phyloP scores from a whole-genome alignment of 1,140 invertebrate species.

The Solenopsis fugax region DNA sequence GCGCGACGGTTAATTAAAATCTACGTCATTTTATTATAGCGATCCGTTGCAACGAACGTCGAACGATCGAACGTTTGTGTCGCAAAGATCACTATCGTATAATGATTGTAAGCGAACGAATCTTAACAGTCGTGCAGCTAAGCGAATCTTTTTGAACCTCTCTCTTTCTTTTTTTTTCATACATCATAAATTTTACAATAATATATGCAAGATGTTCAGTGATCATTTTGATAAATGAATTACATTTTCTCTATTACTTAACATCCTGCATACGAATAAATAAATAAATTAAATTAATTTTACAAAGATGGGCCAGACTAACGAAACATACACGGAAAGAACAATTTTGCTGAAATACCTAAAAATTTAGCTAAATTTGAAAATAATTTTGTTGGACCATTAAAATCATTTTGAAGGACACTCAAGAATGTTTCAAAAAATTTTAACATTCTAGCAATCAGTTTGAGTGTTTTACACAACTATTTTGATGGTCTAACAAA shows the following conservation, averaged over 20 bases:
- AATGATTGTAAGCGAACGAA: not conserved
- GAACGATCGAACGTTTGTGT: not conserved
- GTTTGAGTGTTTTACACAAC: no score
- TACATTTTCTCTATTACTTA: not conserved
- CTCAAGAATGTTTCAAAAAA: no score
- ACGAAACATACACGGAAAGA: not conserved
- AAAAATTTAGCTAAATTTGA: no score
- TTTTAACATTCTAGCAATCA: no score
- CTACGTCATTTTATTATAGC: slow-evolving; percentile 10
- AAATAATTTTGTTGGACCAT: no score
- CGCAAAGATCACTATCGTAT: not conserved
- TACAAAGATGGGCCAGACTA: not conserved
- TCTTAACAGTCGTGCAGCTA: not conserved
- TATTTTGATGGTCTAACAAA: no score
- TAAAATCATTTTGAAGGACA: no score
- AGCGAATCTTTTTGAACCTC: not conserved
- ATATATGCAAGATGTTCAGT: not conserved
- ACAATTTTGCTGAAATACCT: no score
- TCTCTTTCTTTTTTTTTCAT: not conserved
- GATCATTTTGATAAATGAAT: not conserved
- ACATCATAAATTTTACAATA: not conserved
- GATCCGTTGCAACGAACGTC: not conserved
- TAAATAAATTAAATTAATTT: not conserved
- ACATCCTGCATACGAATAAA: not conserved
- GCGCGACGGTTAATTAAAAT: slow-evolving; percentile 17